Base-by-base conservation (phyloP, 2,888 invertebrate genomes). In the Zonitis immaculata region DNA sequence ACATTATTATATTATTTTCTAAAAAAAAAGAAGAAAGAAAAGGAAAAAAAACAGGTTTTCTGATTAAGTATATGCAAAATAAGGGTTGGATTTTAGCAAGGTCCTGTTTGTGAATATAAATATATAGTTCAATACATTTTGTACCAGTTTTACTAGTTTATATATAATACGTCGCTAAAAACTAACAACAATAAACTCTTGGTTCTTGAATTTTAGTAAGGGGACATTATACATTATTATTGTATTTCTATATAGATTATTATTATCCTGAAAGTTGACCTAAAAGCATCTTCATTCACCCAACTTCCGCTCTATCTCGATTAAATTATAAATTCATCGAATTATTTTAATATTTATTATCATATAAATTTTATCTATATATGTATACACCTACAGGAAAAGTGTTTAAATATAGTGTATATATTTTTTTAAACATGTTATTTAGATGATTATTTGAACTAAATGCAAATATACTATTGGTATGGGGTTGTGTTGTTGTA, bases 401-500 rank as follows among this genome's bases (percentile, higher is more conserved):
- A 6, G 26, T 26, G 26, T 26, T n/a, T n/a, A n/a, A n/a, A n/a
- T n/a, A 26, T 5, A 26, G 26, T 26, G 5, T 1, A 26, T n/a
- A n/a, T n/a, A n/a, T n/a, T n/a, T n/a, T n/a, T n/a, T n/a, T n/a
- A n/a, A n/a, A n/a, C n/a, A n/a, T n/a, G n/a, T n/a, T n/a, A n/a
- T n/a, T n/a, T n/a, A 51, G 56, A 58, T 54, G 51, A 44, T 54
- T 54, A 52, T 26, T 7, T 26, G 60, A 61, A 59, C 52, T 59
- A 66, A 66, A 67, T 65, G 65, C 63, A 65, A 69, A 69, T 68
- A 68, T 52, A 52, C 22, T 42, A 8, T 26, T 32, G 30, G 47
- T 60, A 66, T 67, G 66, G 70, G 72, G 70, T 70, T 39, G 39
- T 39, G 39, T 39, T 39, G 18, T 39, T 71, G 68, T 63, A 66